Percentiles rank a stretch among this genome's conserved stretches.
phyloP scores from a whole-genome alignment of 2,113 vertebrate genomes.

The Cynopterus brachyotis region DNA sequence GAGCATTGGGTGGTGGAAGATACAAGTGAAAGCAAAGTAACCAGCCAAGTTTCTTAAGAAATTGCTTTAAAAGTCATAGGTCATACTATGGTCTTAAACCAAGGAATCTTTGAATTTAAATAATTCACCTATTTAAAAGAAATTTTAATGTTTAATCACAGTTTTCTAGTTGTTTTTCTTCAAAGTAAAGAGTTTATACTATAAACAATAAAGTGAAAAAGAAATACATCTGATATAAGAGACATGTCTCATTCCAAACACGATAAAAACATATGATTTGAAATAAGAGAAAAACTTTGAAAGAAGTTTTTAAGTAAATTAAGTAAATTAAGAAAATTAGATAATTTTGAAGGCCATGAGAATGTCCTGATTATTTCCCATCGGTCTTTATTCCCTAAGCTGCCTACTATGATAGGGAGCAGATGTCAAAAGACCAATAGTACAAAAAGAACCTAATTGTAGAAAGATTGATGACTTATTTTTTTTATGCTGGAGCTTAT shows the following conservation, averaged over 20 bases:
- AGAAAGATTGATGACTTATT: not conserved
- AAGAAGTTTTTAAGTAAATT: not conserved
- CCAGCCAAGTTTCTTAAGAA: not conserved
- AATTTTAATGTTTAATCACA: not conserved
- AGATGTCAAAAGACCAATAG: not conserved
- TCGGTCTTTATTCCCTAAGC: not conserved
- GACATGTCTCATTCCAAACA: not conserved
- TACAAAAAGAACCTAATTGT: not conserved
- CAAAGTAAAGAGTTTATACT: not conserved
- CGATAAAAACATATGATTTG: not conserved
- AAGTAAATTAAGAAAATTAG: not conserved
- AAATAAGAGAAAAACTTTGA: not conserved
- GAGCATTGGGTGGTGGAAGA: accelerated
- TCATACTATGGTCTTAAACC: not conserved
- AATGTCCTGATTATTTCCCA: not conserved
- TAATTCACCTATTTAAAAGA: not conserved
- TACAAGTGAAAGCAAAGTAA: not conserved
- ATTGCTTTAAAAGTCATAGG: not conserved
- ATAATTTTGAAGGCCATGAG: not conserved
- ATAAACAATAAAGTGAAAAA: not conserved
- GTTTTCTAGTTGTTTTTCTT: not conserved
- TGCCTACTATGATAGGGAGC: not conserved
- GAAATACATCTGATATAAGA: not conserved
- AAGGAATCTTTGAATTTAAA: not conserved
- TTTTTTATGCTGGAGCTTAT: not conserved